Evolutionary conservation across 2,113 vertebrate species (phyloP).

Genomic region (Rhinichthys klamathensis): DNA sequence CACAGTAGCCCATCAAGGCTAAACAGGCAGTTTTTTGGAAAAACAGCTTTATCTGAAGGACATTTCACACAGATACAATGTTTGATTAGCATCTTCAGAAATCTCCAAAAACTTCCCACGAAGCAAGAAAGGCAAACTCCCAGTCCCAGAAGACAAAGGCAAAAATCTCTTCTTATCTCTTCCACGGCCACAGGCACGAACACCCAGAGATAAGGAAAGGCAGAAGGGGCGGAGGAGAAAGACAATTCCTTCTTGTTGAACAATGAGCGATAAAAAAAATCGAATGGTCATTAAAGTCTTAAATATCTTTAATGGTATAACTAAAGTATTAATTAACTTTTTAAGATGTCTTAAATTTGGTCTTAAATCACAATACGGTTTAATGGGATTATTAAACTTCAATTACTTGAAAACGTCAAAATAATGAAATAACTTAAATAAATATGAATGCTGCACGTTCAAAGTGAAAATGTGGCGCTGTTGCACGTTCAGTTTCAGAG

Average conservation of each 20-base stretch:
- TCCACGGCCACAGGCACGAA: background rate
- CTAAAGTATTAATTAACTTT: too few species aligned
- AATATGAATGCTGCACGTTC: too few species aligned
- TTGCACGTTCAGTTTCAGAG: too few species aligned
- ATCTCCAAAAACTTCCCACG: constrained; percentile 38
- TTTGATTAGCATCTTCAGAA: constrained; percentile 31
- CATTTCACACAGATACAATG: constrained; percentile 34
- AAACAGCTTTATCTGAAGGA: constrained; percentile 37
- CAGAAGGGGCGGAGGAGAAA: background rate
- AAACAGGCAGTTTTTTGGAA: constrained; percentile 7
- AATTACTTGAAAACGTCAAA: too few species aligned
- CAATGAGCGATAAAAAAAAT: background rate
- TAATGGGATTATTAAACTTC: too few species aligned
- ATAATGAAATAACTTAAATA: too few species aligned
- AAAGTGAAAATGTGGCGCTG: too few species aligned
- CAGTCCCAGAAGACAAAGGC: background rate
- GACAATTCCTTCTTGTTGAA: background rate
- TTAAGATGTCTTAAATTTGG: too few species aligned
- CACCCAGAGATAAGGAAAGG: background rate
- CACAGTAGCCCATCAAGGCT: background rate
- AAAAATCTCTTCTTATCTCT: background rate
- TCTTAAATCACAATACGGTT: too few species aligned
- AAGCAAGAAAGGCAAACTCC: constrained; percentile 28
- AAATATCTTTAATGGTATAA: too few species aligned
- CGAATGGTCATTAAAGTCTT: too few species aligned